These are phyloP conservation scores for Bagarius yarrelli DNA, from an alignment of 2,113 vertebrate genomes.

Conservation along the genomic window DNA sequence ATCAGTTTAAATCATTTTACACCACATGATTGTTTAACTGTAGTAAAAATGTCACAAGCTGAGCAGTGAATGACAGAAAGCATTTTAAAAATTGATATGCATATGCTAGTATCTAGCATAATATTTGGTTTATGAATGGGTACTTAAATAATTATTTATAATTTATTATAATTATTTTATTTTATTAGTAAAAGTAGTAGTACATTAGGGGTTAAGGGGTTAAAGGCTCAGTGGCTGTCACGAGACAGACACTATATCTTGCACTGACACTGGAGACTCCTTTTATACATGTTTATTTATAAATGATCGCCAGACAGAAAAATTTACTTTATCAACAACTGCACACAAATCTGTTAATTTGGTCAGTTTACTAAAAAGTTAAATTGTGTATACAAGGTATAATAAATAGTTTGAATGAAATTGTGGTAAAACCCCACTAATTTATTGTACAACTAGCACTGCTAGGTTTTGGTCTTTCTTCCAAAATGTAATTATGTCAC, in stretches of 20 bases:
- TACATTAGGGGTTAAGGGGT: no score
- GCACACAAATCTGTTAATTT: not conserved
- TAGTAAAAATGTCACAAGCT: not conserved
- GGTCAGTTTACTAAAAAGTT: no score
- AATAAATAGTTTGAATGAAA: no score
- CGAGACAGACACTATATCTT: not conserved
- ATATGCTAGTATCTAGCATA: not conserved
- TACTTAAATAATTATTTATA: not conserved
- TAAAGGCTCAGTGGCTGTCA: no score
- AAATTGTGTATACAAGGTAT: no score
- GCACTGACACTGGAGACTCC: not conserved
- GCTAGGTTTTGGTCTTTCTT: not conserved
- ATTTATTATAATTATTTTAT: no score
- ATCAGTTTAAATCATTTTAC: not conserved
- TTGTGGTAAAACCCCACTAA: not conserved
- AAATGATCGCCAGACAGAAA: not conserved
- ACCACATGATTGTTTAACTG: not conserved
- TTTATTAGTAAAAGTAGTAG: no score
- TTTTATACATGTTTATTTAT: not conserved
- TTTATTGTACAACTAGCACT: not conserved
- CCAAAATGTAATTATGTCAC: not conserved
- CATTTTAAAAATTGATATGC: not conserved
- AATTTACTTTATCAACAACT: not conserved
- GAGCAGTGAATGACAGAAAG: not conserved
- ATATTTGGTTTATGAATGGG: not conserved